Evolutionary conservation across 2,888 invertebrate genomes (phyloP).

Genomic region (Xestoiulus laeticollis): DNA sequence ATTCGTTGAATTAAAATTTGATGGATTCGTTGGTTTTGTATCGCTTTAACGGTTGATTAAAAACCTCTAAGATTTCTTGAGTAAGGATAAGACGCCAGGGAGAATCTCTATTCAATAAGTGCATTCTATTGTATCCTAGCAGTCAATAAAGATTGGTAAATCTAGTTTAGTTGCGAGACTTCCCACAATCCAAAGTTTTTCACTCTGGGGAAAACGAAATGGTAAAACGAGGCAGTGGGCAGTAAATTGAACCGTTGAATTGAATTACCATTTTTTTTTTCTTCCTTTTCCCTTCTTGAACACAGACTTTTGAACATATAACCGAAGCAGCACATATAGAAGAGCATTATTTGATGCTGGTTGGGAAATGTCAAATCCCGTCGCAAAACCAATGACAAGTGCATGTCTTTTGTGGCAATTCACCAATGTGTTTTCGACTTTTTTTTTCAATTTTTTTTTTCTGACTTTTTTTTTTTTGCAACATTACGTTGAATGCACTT

Average conservation of each 20-base stretch:
- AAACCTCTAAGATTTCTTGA: neutral
- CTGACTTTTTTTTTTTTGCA: neutral
- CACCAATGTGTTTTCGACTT: neutral
- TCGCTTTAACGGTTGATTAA: neutral
- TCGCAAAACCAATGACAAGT: neutral
- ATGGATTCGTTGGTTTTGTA: neutral
- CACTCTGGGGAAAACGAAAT: neutral
- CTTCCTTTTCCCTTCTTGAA: neutral
- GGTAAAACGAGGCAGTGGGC: neutral
- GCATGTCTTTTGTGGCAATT: neutral
- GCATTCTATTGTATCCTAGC: neutral
- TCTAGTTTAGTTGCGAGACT: neutral
- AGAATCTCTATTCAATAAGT: no score
- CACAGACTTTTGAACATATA: neutral
- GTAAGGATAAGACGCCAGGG: neutral
- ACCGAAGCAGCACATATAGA: neutral
- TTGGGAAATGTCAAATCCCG: neutral
- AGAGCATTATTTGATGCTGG: neutral
- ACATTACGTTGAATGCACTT: neutral
- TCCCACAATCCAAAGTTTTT: neutral
- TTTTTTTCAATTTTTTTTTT: neutral
- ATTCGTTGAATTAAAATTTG: neutral
- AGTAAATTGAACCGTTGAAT: constrained; percentile 2
- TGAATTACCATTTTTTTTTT: neutral
- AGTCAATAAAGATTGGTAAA: neutral